Base-by-base conservation (phyloP, 2,888 invertebrate genomes). In the Nephrotoma flavescens region DNA sequence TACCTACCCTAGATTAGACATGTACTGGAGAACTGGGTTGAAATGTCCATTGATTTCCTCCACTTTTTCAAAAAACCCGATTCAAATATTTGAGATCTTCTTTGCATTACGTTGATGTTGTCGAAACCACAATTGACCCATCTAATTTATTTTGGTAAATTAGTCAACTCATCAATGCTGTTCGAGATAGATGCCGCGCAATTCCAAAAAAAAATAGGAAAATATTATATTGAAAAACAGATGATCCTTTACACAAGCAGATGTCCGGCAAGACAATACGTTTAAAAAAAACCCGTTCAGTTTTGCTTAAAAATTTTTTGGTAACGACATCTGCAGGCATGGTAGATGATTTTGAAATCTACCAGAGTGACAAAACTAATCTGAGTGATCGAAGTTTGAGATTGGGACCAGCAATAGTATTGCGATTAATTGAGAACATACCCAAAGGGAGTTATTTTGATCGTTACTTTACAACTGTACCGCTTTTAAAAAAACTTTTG, bases 251-350 rank as follows among this genome's bases (percentile, higher is more conserved):
- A 91, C 88, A 88, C 88, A 52, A 88, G 89, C 41, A 87, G 87
- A 86, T 89, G 86, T 87, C 86, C 87, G 11, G 86, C 42, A 11
- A 52, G 86, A 6, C 87, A 86, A 44, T 86, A 88, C 41, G 89
- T 89, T 5, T 88, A 88, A 87, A 89, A 89, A 87, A 90, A 90
- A 87, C 90, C 90, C 15, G 88, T 89, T 31, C 89, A 83, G 88
- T 89, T 89, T n/a, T 86, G 90, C 47, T 47, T 19, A 90, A 90
- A 88, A 90, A 89, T 88, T 89, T 90, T 88, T 89, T 90, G n/a
- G 87, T 88, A 83, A 89, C 89, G 86, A 87, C 89, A 41, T 87
- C 88, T 83, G 87, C 88, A 47, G 89, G 89, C 2, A 87, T 90
- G 5, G 89, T 86, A 89, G 15, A 0, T 19, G 89, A 90, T 83